Evolutionary conservation across 2,113 vertebrate species (phyloP).

Genomic region (Paramisgurnus dabryanus): DNA sequence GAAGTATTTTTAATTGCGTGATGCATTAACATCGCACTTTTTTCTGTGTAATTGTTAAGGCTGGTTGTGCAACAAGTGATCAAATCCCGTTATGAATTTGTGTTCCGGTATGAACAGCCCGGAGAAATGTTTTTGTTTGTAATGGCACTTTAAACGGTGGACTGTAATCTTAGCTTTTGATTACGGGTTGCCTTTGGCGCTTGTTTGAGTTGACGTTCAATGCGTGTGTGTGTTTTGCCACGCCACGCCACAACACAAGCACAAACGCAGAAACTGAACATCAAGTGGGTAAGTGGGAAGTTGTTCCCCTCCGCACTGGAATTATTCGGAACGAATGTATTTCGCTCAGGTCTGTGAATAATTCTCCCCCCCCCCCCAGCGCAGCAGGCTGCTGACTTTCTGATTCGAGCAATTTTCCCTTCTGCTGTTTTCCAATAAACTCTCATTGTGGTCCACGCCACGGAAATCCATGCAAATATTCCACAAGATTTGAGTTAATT

Average conservation of each 20-base stretch:
- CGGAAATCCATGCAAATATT: conserved; percentile 19
- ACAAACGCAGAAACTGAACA: conserved; percentile 39
- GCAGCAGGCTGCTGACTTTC: conserved; percentile 22
- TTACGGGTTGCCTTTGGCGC: conserved; percentile 35
- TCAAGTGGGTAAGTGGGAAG: conserved; percentile 40
- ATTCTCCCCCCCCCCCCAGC: conserved; percentile 9
- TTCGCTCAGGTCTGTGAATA: conserved; percentile 42
- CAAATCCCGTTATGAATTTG: conserved; percentile 45
- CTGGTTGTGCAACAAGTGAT: conserved; percentile 50
- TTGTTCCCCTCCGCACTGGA: conserved; percentile 31
- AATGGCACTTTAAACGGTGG: conserved; percentile 13
- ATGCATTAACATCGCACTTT: background rate
- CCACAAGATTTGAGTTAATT: background rate
- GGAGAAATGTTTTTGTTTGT: conserved; percentile 38
- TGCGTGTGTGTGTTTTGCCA: conserved; percentile 27
- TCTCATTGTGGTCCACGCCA: conserved; percentile 20
- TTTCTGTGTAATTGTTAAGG: conserved; percentile 10
- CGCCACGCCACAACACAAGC: conserved; percentile 42
- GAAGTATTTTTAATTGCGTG: background rate
- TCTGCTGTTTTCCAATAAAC: conserved; percentile 52
- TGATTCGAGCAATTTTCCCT: conserved; percentile 30
- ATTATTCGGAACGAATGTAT: conserved; percentile 37
- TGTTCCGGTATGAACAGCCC: conserved; percentile 43
- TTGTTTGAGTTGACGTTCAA: conserved; percentile 36
- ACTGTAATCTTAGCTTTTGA: conserved; percentile 36